Percentiles rank a stretch among this genome's conserved stretches.
Evolutionary conservation across 2,797 vertebrate genomes (phyloP).

Genomic region (Lithobates pipiens): DNA sequence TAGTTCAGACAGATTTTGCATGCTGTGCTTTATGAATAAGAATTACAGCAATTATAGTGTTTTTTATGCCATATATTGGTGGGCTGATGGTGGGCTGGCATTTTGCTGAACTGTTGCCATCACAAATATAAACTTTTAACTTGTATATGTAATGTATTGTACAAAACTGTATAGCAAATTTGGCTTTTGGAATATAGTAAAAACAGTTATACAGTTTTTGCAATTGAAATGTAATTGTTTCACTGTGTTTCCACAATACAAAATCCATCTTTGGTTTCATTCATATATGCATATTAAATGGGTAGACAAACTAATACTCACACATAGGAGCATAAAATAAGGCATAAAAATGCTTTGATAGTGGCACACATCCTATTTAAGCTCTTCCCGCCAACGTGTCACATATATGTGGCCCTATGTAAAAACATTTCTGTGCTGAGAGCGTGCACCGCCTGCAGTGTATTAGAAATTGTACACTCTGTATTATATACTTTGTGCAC

Average conservation of each 20-base stretch:
- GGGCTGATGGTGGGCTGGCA: neutral
- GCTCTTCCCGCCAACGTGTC: too few species aligned
- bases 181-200: neutral
- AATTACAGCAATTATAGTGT: slow-evolving; percentile 45
- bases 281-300: too few species aligned
- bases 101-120: neutral
- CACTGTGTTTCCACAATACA: too few species aligned
- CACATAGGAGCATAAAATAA: neutral
- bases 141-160: slow-evolving; percentile 67
- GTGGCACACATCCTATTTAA: too few species aligned
- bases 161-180: neutral
- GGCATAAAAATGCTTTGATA: too few species aligned
- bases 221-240: neutral
- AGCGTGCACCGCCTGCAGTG: too few species aligned
- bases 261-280: too few species aligned
- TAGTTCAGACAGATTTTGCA: slow-evolving; percentile 46
- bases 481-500: too few species aligned
- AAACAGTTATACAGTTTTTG: neutral
- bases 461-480: too few species aligned
- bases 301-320: too few species aligned
- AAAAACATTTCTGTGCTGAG: too few species aligned
- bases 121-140: slow-evolving; percentile 3
- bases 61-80: slow-evolving; percentile 11
- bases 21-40: slow-evolving; percentile 43
- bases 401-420: too few species aligned